These are phyloP conservation scores for Emys orbicularis DNA, from an alignment of 2,797 vertebrate species.

Conservation along the genomic window DNA sequence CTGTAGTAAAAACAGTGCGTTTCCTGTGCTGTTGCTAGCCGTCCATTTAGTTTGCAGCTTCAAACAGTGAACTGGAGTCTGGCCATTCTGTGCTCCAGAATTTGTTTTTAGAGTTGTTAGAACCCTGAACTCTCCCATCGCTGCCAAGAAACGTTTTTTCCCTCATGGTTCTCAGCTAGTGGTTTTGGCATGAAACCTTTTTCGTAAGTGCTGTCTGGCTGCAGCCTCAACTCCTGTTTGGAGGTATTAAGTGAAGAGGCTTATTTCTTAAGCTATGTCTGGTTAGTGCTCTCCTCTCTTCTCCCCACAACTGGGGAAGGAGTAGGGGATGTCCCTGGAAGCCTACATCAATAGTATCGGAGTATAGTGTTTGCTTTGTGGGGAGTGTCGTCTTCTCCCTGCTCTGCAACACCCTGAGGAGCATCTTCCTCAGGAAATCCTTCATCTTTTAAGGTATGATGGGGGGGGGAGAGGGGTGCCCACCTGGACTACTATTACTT, in stretches of 20 bases:
- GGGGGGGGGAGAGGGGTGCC: background rate
- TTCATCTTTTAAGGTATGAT: background rate
- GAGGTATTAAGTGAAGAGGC: background rate
- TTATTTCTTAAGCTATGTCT: background rate
- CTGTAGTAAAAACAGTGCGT: background rate
- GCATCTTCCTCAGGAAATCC: background rate
- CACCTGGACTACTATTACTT: background rate
- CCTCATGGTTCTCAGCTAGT: background rate
- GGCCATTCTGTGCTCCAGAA: too few species aligned
- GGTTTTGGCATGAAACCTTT: background rate
- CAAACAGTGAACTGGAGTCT: too few species aligned
- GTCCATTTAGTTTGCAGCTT: too few species aligned
- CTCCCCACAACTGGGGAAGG: too few species aligned
- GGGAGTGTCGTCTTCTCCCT: background rate
- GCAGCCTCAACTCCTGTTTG: too few species aligned
- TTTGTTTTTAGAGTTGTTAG: background rate
- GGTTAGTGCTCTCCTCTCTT: background rate
- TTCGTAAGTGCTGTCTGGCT: accelerated
- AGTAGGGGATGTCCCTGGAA: background rate
- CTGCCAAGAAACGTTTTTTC: background rate
- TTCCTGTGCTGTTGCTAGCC: background rate
- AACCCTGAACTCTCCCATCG: background rate
- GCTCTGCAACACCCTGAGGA: background rate
- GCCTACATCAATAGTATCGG: background rate
- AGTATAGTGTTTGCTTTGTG: background rate